phyloP scores from a whole-genome alignment of 2,888 invertebrate species.

The Colostygia pectinataria region DNA sequence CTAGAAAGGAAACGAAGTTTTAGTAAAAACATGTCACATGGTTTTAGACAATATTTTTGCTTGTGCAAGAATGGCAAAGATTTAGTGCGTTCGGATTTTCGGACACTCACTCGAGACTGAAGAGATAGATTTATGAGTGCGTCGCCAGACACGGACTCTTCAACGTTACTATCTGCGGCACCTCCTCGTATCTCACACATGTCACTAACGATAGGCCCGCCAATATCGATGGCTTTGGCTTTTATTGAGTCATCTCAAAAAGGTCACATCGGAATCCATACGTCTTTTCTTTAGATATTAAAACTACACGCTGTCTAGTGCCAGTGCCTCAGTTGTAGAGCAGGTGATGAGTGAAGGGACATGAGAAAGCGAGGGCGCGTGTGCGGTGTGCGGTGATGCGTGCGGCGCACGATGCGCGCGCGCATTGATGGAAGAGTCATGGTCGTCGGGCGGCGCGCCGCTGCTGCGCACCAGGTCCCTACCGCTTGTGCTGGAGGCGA shows the following conservation, averaged over 20 bases:
- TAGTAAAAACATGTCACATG: not conserved
- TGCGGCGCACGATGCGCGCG: slow-evolving; percentile 72
- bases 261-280: slow-evolving; percentile 16
- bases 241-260: slow-evolving; percentile 30
- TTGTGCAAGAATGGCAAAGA: slow-evolving; percentile 49
- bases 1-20: too few species aligned
- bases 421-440: slow-evolving; percentile 81
- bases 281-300: slow-evolving; percentile 1
- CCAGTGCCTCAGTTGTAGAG: slow-evolving; percentile 33
- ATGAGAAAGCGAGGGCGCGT: slow-evolving; percentile 58
- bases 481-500: slow-evolving; percentile 84
- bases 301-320: slow-evolving; percentile 17
- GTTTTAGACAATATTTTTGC: slow-evolving; percentile 14
- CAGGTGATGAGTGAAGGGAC: slow-evolving; percentile 56
- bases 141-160: slow-evolving; percentile 47
- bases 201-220: slow-evolving; percentile 32
- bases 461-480: slow-evolving; percentile 86
- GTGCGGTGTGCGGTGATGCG: slow-evolving; percentile 66
- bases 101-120: slow-evolving; percentile 47
- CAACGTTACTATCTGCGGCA: slow-evolving; percentile 34
- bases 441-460: slow-evolving; percentile 82
- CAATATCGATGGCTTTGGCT: slow-evolving; percentile 27
- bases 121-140: slow-evolving; percentile 57
- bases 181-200: slow-evolving; percentile 29
- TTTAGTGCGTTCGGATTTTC: slow-evolving; percentile 46